Evolutionary conservation across 2,113 vertebrate species (phyloP).

Genomic region (Oxyruncus cristatus): DNA sequence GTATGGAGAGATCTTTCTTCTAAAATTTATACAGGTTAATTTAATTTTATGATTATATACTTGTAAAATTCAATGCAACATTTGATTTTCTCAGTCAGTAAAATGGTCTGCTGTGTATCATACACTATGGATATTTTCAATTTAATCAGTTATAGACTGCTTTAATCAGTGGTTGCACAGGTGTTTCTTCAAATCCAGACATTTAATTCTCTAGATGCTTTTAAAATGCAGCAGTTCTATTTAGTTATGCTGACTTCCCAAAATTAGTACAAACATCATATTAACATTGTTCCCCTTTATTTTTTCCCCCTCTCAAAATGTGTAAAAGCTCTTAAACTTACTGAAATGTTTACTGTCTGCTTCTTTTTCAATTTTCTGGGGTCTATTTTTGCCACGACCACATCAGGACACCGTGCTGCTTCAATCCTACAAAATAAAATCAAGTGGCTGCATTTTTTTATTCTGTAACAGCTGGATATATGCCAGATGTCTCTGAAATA

Average conservation of each 20-base stretch:
- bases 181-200: not conserved
- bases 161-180: not conserved
- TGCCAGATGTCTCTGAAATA: rapidly evolving
- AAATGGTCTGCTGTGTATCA: not conserved
- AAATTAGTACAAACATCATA: not conserved
- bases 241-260: not conserved
- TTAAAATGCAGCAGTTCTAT: not conserved
- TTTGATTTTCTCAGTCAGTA: not conserved
- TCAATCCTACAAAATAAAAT: constrained; percentile 80
- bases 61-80: not conserved
- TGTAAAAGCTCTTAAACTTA: constrained; percentile 70
- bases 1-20: not conserved
- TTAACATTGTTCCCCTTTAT: not conserved
- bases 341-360: constrained; percentile 87
- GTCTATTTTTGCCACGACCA: constrained; percentile 94
- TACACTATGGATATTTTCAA: not conserved
- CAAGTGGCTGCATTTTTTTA: not conserved
- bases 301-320: rapidly evolving
- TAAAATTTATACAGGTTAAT: not conserved
- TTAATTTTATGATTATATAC: not conserved
- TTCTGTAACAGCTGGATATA: not conserved
- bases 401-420: constrained; percentile 92
- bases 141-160: not conserved
- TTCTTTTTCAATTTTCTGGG: constrained; percentile 92
- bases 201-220: not conserved